These are phyloP conservation scores for Trichonephila clavata DNA, from an alignment of 1,140 invertebrate species.

Conservation along the genomic window DNA sequence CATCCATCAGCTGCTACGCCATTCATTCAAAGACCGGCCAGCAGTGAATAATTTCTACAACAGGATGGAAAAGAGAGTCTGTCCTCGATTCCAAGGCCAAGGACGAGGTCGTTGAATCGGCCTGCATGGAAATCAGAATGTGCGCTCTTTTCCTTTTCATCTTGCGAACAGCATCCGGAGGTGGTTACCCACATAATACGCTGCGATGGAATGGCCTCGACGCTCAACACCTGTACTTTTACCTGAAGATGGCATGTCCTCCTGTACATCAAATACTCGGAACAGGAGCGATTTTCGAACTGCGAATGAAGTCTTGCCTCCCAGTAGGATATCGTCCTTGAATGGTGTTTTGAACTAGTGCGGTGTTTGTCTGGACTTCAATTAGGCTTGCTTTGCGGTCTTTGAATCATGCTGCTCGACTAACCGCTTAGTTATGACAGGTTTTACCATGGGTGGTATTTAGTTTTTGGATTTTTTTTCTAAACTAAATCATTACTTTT, in stretches of 20 bases:
- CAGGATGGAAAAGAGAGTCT: background rate
- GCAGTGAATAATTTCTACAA: background rate
- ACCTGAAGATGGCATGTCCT: background rate
- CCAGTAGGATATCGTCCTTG: background rate
- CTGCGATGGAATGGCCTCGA: background rate
- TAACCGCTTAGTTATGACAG: too few species aligned
- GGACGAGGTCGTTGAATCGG: slow-evolving; percentile 52
- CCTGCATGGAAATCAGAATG: slow-evolving; percentile 8
- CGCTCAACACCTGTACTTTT: background rate
- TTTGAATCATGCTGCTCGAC: background rate
- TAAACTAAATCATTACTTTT: too few species aligned
- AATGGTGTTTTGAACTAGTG: background rate
- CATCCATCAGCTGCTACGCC: background rate
- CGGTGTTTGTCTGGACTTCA: background rate
- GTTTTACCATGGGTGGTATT: too few species aligned
- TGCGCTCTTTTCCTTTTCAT: background rate
- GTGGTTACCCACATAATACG: slow-evolving; percentile 8
- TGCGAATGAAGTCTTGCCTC: background rate
- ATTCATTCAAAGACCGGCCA: background rate
- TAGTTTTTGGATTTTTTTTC: too few species aligned
- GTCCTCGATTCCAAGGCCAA: slow-evolving; percentile 53
- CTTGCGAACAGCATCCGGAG: slow-evolving; percentile 12
- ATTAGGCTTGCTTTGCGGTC: background rate
- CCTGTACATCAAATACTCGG: background rate
- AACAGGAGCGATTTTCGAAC: background rate